phyloP scores from a whole-genome alignment of 2,113 vertebrate species.

The Rousettus leschenaultii region DNA sequence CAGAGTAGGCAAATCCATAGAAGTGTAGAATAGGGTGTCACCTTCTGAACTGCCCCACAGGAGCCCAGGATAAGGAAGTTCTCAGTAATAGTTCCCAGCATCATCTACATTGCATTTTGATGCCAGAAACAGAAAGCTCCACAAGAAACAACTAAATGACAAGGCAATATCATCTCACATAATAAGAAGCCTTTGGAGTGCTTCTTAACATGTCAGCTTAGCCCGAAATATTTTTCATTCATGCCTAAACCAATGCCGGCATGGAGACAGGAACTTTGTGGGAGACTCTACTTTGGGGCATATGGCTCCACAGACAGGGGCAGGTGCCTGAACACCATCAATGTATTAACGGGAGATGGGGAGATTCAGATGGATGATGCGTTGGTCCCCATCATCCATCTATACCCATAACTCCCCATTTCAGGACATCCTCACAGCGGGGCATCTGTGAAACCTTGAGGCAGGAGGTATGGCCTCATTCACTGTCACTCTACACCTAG shows the following conservation, averaged over 20 bases:
- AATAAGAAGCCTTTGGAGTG: background rate
- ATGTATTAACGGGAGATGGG: background rate
- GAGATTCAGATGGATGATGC: background rate
- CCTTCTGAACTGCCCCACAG: background rate
- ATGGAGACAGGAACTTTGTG: background rate
- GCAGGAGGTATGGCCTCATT: background rate
- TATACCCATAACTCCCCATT: background rate
- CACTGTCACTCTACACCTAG: background rate
- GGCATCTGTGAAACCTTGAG: background rate
- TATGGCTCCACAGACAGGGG: background rate
- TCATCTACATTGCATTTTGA: background rate
- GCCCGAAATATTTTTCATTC: background rate
- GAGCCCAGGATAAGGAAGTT: background rate
- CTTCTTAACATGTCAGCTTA: background rate
- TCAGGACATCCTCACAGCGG: background rate
- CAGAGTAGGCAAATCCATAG: background rate
- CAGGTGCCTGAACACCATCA: background rate
- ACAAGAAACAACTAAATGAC: background rate
- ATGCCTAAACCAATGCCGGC: background rate
- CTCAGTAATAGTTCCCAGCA: background rate
- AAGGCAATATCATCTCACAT: background rate
- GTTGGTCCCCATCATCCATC: background rate
- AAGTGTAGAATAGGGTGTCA: background rate
- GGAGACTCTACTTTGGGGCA: background rate
- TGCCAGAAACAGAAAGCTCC: background rate